Evolutionary conservation across 2,888 invertebrate species (phyloP).

Genomic region (Morpho deidamia): DNA sequence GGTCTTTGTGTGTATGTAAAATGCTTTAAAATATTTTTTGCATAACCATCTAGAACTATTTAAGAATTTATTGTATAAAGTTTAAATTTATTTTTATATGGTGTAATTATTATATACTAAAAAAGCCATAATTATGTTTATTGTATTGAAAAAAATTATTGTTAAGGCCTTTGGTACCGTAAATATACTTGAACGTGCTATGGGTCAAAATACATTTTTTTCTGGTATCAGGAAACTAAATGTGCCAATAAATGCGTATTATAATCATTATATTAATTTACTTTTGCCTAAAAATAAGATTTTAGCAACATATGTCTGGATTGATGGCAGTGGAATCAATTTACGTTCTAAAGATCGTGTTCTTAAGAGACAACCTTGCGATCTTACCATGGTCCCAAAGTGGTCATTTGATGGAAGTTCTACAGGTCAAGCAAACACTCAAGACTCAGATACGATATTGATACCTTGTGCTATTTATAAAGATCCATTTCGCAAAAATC

Average conservation of each 20-base stretch:
- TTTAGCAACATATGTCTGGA: constrained; percentile 87
- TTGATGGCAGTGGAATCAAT: constrained; percentile 87
- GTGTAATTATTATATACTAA: not conserved
- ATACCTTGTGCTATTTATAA: constrained; percentile 93
- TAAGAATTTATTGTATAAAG: not conserved
- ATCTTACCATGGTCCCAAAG: constrained; percentile 78
- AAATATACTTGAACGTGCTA: constrained; percentile 2
- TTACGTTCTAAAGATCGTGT: constrained; percentile 84
- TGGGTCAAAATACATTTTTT: constrained; percentile 17
- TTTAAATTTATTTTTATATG: not conserved
- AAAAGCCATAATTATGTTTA: constrained; percentile 1
- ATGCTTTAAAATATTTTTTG: not conserved
- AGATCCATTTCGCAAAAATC: constrained; percentile 93
- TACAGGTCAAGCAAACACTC: constrained; percentile 89
- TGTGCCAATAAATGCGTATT: constrained; percentile 40
- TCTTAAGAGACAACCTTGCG: constrained; percentile 77
- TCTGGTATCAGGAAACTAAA: constrained; percentile 33
- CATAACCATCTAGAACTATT: constrained; percentile 1
- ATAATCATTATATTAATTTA: constrained; percentile 54
- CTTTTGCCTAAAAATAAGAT: constrained; percentile 76
- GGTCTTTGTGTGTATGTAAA: too few species aligned
- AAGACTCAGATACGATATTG: constrained; percentile 92
- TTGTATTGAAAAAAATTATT: constrained; percentile 2
- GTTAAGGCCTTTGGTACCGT: not conserved
- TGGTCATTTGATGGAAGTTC: constrained; percentile 98